Conservation (phyloP, 2,113 vertebrate species). For the Nettapus auritus region DNA sequence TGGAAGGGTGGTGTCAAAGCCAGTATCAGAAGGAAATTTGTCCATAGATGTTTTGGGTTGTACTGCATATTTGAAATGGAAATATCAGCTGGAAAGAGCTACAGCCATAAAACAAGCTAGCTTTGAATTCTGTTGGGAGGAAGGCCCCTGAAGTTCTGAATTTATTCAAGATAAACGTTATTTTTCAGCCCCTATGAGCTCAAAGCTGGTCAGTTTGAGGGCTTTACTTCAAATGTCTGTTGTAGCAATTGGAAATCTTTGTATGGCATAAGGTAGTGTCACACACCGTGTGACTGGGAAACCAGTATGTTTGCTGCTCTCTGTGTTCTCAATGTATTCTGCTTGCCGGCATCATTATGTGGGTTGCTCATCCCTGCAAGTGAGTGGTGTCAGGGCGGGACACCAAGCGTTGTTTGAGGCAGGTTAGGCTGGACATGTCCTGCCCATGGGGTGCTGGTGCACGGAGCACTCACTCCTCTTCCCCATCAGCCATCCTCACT, state of each 20-base stretch:
- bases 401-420: neutral
- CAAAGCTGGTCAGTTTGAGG: neutral
- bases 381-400: neutral
- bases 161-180: neutral
- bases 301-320: neutral
- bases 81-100: neutral
- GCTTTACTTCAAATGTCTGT: neutral
- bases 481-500: accelerated
- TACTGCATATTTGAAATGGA: neutral
- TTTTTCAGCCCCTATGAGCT: neutral
- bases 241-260: neutral
- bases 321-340: neutral
- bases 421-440: neutral
- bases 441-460: neutral
- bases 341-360: neutral
- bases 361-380: neutral
- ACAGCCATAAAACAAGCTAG: neutral
- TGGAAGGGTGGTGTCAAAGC: neutral
- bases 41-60: neutral
- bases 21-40: neutral
- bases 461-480: too few species aligned
- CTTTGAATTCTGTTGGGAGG: neutral
- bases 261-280: neutral
- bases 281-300: neutral
- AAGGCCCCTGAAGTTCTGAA: neutral